Percentiles rank a stretch among this genome's conserved stretches.
phyloP scores from a whole-genome alignment of 2,888 invertebrate species.

The Choreutis nemorana region DNA sequence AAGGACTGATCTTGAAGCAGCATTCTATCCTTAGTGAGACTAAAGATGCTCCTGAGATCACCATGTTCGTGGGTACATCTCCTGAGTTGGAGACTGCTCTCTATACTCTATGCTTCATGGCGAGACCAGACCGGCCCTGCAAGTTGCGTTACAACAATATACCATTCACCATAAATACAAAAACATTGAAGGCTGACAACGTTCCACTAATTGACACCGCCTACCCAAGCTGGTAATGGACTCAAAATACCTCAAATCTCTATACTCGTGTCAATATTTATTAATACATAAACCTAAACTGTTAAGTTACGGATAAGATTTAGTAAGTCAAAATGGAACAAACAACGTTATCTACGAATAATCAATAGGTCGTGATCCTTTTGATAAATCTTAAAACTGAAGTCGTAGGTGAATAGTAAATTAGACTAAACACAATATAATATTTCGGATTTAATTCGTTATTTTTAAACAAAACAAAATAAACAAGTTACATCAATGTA shows the following conservation, averaged over 20 bases:
- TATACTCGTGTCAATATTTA: not conserved
- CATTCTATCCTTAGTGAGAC: conserved; percentile 75
- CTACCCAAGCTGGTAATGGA: no score
- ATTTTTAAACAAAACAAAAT: no score
- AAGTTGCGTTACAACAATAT: conserved; percentile 63
- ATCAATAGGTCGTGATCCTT: no score
- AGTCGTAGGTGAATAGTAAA: no score
- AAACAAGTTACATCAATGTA: no score
- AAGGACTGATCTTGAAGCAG: conserved; percentile 78
- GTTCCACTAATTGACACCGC: conserved; percentile 47
- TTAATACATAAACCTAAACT: not conserved
- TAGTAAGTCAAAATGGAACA: no score
- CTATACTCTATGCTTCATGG: conserved; percentile 87
- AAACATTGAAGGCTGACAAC: conserved; percentile 43
- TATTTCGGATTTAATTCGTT: no score
- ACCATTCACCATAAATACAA: conserved; percentile 49
- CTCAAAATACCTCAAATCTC: not conserved
- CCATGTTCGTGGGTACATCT: conserved; percentile 85
- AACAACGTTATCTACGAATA: no score
- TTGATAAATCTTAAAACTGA: no score
- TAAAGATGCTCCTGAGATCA: conserved; percentile 79
- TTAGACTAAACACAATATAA: no score
- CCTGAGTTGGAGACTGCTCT: conserved; percentile 91
- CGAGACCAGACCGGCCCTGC: conserved; percentile 79
- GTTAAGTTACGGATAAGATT: conserved; percentile 1